Base-by-base conservation (phyloP, 1,140 invertebrate genomes). In the Cotesia vestalis region DNA sequence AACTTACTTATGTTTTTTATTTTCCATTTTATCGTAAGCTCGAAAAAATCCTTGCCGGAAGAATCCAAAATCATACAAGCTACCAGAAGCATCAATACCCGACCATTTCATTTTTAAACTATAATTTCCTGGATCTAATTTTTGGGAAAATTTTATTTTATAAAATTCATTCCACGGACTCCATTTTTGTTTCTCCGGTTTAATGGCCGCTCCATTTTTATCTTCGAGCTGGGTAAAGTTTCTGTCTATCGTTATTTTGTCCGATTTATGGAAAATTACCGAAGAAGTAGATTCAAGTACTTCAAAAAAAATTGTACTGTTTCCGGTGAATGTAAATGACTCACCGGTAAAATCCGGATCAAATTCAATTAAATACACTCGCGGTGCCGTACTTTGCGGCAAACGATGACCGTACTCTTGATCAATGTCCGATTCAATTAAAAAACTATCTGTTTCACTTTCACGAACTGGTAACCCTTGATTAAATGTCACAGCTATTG, bases 281-380 rank as follows among this genome's bases (percentile, higher is more conserved):
- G 38, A 62, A 4, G 35, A 14, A 11, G 73, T 75, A 0, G 67
- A 17, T 68, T 69, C 20, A 4, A 74, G 4, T 14, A 74, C 69
- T 62, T 72, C 9, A 12, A 78, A 60, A 8, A 34, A 11, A 17
- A 75, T 76, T 11, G 3, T 52, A 8, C 66, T 68, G 27, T 71
- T 66, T 6, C 76, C 77, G 4, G 52, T 53, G 51, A 77, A 78
- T 35, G 76, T 76, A 20, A 78, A 78, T n/a, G 34, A 12, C 27
- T 36, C 40, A 5, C 69, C 66, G 3, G 51, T 61, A 62, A 77
- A 70, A 36, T 73, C 59, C 11, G 75, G 75, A n/a, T 69, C 71
- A 1, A 78, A 51, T 2, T 57, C 52, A 36, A 78, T 70, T n/a
- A 12, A 67, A 17, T 78, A 78, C 0, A 62, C 17, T 40, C 46